Percentiles rank a stretch among this genome's conserved stretches.
Evolutionary conservation across 1,140 invertebrate species (phyloP).

Genomic region (Asobara japonica): DNA sequence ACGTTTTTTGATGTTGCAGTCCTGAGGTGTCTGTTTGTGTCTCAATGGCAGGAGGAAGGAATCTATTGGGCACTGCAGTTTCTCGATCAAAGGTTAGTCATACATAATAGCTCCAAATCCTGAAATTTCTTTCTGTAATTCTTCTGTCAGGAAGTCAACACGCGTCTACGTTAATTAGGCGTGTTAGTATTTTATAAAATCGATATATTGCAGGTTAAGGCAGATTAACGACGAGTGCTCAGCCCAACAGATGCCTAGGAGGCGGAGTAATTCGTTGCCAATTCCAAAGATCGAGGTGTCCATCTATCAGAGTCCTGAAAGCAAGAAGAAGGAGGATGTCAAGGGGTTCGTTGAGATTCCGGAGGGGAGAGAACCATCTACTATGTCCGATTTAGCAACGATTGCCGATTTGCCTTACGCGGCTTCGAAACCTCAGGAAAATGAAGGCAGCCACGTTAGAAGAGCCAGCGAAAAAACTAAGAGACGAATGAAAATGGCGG

Average conservation of each 20-base stretch:
- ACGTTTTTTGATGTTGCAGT: constrained; percentile 97
- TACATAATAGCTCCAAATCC: constrained; percentile 20
- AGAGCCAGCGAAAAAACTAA: constrained; percentile 83
- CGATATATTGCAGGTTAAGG: constrained; percentile 70
- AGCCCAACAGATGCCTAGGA: constrained; percentile 77
- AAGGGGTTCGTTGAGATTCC: constrained; percentile 83
- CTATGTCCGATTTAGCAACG: constrained; percentile 52
- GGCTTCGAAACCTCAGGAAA: constrained; percentile 62
- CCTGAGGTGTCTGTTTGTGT: constrained; percentile 93
- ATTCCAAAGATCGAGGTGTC: constrained; percentile 93
- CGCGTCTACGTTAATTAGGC: too few relatives aligned
- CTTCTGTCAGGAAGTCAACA: too few relatives aligned
- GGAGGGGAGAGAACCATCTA: constrained; percentile 72
- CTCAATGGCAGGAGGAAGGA: constrained; percentile 98
- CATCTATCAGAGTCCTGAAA: constrained; percentile 80
- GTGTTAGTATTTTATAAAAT: constrained; percentile 2
- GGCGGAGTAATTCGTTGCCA: constrained; percentile 90
- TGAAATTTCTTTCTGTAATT: too few relatives aligned
- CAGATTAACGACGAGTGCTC: constrained; percentile 84
- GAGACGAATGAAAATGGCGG: constrained; percentile 89
- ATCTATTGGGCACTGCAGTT: constrained; percentile 97
- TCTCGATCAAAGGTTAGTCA: constrained; percentile 81
- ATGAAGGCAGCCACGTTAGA: constrained; percentile 72
- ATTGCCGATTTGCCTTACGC: constrained; percentile 35
- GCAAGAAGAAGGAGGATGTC: constrained; percentile 73